Evolutionary conservation across 2,888 invertebrate genomes (phyloP), one percentile per base, ranked within the genome.

Genomic region (Polydrusus tereticollis): DNA sequence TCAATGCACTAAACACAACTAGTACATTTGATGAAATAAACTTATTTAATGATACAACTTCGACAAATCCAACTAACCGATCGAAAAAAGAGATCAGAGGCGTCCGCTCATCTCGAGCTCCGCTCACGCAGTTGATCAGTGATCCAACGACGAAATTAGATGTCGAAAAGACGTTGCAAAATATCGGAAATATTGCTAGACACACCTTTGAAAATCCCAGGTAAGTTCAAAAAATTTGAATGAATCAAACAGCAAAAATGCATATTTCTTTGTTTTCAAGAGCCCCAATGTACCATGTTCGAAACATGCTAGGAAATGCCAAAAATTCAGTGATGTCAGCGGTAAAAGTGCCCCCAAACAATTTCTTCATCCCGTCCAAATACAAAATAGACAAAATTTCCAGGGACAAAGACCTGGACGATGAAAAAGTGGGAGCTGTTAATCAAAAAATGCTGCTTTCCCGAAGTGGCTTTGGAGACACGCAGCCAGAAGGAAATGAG

Each of bases 141-240:
- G 83, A 85, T 75, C 85, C 84, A 3, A 80, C 79, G 29, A 77
- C 79, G 1, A 81, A 80, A 74, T 60, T 86, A 1, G 84, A 86
- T 73, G 77, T 85, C 47, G 78, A 82, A n/a, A 84, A 83, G 79
- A 85, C 85, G 0, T 73, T 85, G 26, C 83, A 84, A 69, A 85
- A 85, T 73, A 26, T 81, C 8, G 85, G 85, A 3, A 79, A 82
- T 0, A 81, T 82, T 3, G 80, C 83, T 0, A 83, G 79, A 69
- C 80, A 82, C 29, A 78, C 82, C n/a, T 82, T 85, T 58, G 83
- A 84, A 71, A 82, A 84, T 62, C 79, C 84, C 65, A 78, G 26
- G 73, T 69, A 73, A 57, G 63, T 21, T 33, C n/a, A n/a, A 29
- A 59, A 33, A n/a, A 3, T 23, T 14, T 10, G 5, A 36, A 36